phyloP scores from a whole-genome alignment of 2,797 vertebrate genomes.

The Dryobates pubescens region DNA sequence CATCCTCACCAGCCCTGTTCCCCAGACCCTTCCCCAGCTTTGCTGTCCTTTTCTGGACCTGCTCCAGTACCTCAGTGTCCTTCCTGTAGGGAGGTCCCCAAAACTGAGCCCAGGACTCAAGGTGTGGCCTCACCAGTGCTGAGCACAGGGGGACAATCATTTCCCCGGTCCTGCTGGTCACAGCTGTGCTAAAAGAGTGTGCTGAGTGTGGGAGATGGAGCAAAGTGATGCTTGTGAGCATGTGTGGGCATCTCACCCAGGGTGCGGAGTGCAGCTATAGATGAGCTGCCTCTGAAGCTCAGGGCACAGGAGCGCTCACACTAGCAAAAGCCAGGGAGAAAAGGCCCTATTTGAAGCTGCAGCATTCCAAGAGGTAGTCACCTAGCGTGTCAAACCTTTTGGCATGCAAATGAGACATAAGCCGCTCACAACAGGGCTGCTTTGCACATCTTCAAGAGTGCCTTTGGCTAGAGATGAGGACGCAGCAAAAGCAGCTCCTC shows the following conservation, averaged over 20 bases:
- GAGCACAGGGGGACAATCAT: too few relatives aligned
- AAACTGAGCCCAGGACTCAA: too few relatives aligned
- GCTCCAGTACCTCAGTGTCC: too few relatives aligned
- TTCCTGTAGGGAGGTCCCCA: too few relatives aligned
- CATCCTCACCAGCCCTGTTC: too few relatives aligned
- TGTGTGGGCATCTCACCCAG: fast-evolving
- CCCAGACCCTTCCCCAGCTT: too few relatives aligned
- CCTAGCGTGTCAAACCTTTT: not conserved
- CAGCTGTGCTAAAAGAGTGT: not conserved
- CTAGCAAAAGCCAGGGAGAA: not conserved
- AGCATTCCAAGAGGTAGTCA: fast-evolving
- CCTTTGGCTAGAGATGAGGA: not conserved
- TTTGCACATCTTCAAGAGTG: not conserved
- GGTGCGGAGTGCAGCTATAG: not conserved
- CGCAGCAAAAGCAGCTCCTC: not conserved
- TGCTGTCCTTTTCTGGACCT: too few relatives aligned
- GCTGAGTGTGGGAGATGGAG: fast-evolving
- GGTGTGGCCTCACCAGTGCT: too few relatives aligned
- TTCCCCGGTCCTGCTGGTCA: too few relatives aligned
- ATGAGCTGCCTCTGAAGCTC: not conserved
- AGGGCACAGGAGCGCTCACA: not conserved
- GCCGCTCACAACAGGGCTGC: not conserved
- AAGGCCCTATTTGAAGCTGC: not conserved
- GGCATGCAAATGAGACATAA: not conserved
- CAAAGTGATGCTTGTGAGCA: fast-evolving